phyloP scores from a whole-genome alignment of 2,888 invertebrate species.

The Trisateles emortualis region DNA sequence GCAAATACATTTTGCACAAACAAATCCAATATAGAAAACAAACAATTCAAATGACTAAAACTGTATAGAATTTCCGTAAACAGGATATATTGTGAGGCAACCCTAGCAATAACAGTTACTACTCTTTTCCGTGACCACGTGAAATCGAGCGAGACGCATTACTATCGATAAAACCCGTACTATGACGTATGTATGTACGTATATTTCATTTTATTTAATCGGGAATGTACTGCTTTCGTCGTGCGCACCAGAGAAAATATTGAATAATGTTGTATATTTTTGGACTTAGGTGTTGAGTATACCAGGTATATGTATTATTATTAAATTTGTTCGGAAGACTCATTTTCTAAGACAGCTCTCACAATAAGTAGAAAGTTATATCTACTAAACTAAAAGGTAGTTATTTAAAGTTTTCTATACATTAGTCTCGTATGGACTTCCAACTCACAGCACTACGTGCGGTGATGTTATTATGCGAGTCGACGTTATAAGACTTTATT shows the following conservation, averaged over 20 bases:
- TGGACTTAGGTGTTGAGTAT: background rate
- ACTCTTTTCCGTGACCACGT: slow-evolving; percentile 51
- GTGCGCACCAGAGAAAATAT: too few species aligned
- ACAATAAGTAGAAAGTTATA: too few species aligned
- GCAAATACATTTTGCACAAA: slow-evolving; percentile 15
- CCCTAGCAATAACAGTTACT: slow-evolving; percentile 41
- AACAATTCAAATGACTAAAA: slow-evolving; percentile 10
- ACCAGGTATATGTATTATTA: too few species aligned
- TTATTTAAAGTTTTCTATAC: too few species aligned
- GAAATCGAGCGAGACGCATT: slow-evolving; percentile 65
- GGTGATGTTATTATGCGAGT: too few species aligned
- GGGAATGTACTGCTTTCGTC: slow-evolving; percentile 3
- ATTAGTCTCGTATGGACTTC: too few species aligned
- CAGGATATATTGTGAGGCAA: slow-evolving; percentile 23
- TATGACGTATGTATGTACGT: slow-evolving; percentile 25
- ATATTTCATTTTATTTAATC: slow-evolving; percentile 2
- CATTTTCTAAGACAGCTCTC: too few species aligned
- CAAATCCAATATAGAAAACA: slow-evolving; percentile 26
- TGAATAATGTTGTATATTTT: too few species aligned
- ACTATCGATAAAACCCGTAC: slow-evolving; percentile 54
- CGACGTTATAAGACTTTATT: too few species aligned
- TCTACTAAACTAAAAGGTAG: too few species aligned
- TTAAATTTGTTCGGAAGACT: too few species aligned
- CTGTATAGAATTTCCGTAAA: slow-evolving; percentile 18
- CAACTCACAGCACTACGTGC: too few species aligned